A percentile compares a stretch with the other conserved stretches of the same genome.
Conservation (phyloP, 1,140 invertebrate species). For the Phymorhynchus buccinoides region DNA sequence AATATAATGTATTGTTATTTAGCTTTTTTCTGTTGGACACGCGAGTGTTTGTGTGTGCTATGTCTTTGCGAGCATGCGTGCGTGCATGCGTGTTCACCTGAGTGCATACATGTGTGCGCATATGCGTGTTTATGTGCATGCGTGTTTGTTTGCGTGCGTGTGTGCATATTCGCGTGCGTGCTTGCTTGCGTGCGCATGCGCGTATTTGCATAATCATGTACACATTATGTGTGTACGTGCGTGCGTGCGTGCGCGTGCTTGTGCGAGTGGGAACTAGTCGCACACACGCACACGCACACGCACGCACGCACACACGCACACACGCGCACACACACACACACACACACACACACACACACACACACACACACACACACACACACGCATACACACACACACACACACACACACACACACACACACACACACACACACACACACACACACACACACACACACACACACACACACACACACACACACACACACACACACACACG, state of each 20-base stretch:
- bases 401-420: conserved; percentile 22
- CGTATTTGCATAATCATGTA: too few species aligned
- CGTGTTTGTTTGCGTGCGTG: conserved; percentile 19
- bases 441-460: conserved; percentile 18
- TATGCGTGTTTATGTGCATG: conserved; percentile 25
- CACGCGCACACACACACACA: background rate
- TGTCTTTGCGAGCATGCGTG: conserved; percentile 1
- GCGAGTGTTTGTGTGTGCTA: too few species aligned
- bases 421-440: conserved; percentile 7
- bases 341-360: too few species aligned
- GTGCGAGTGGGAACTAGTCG: too few species aligned
- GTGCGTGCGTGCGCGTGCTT: background rate
- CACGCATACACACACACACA: background rate
- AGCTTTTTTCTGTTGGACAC: too few species aligned
- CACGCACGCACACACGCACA: too few species aligned
- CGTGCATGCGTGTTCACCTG: background rate
- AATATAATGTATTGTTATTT: too few species aligned
- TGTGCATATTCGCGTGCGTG: conserved; percentile 16
- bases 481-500: background rate
- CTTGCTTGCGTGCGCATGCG: background rate
- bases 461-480: conserved; percentile 9
- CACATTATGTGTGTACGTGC: conserved; percentile 20
- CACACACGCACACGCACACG: too few species aligned
- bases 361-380: background rate
- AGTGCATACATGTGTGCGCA: conserved; percentile 5